Conservation (phyloP, 2,113 vertebrate genomes). For the Chloropsis hardwickii region DNA sequence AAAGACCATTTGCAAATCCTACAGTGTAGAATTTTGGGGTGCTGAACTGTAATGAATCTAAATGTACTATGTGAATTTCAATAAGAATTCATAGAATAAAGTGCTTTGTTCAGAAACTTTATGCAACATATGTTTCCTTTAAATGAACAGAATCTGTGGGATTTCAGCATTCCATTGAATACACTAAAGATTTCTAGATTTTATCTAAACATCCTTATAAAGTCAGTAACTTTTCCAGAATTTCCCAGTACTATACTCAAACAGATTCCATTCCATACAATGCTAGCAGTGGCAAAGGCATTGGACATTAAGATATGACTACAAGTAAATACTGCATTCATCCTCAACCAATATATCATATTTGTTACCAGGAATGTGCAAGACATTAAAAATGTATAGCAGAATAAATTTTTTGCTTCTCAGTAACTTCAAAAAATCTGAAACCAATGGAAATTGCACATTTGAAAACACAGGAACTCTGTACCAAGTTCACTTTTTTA, state of each 20-base stretch:
- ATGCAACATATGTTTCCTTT: constrained; percentile 22
- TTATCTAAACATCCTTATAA: constrained; percentile 29
- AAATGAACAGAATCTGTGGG: neutral
- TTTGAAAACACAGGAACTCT: neutral
- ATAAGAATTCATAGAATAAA: neutral
- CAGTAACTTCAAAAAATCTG: neutral
- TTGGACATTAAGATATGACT: neutral
- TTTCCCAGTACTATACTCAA: constrained; percentile 27
- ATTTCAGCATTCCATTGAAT: neutral
- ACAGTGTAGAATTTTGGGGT: neutral
- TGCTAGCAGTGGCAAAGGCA: neutral
- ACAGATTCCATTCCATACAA: neutral
- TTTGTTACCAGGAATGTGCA: neutral
- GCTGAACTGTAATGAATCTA: neutral
- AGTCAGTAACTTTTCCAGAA: constrained; percentile 35
- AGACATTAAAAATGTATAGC: neutral
- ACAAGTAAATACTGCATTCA: neutral
- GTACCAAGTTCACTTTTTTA: neutral
- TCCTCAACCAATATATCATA: neutral
- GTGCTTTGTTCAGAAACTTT: neutral
- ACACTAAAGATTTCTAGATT: neutral
- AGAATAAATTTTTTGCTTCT: neutral
- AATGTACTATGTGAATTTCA: neutral
- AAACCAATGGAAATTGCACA: neutral
- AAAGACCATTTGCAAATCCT: neutral